Evolutionary conservation across 2,113 vertebrate genomes (phyloP).

Genomic region (Callocephalon fimbriatum): DNA sequence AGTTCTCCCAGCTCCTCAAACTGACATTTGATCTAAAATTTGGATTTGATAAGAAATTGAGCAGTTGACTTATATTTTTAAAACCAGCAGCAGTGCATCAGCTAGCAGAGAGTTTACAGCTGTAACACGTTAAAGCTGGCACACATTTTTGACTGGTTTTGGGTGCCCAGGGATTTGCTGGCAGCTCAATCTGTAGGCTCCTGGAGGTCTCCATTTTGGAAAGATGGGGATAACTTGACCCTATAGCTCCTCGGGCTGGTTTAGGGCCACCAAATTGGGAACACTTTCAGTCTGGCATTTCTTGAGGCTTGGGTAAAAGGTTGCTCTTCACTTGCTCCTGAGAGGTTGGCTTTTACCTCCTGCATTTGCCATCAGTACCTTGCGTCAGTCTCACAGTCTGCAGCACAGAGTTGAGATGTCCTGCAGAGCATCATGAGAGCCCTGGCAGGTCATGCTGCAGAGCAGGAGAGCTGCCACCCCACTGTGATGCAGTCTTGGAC

Average conservation of each 20-base stretch:
- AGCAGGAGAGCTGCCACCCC: background rate
- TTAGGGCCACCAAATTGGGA: background rate
- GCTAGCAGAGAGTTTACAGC: background rate
- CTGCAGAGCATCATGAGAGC: background rate
- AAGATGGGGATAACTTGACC: background rate
- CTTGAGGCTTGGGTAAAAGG: background rate
- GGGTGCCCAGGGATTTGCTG: background rate
- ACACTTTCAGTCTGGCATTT: background rate
- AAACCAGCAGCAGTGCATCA: background rate
- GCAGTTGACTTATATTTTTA: background rate
- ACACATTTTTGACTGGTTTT: background rate
- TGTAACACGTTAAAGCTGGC: background rate
- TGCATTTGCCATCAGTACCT: background rate
- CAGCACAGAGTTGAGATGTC: background rate
- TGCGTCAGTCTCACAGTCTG: background rate
- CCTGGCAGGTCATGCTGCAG: background rate
- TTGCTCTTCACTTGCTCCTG: background rate
- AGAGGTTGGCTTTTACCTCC: background rate
- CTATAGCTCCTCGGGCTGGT: background rate
- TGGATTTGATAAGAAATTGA: background rate
- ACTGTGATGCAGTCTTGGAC: background rate
- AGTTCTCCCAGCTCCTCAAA: background rate
- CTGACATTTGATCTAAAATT: background rate
- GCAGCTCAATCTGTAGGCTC: background rate
- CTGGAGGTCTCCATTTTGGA: rapidly evolving